Evolutionary conservation across 2,888 invertebrate genomes (phyloP).

Genomic region (Rhimphoctona megacephalus): DNA sequence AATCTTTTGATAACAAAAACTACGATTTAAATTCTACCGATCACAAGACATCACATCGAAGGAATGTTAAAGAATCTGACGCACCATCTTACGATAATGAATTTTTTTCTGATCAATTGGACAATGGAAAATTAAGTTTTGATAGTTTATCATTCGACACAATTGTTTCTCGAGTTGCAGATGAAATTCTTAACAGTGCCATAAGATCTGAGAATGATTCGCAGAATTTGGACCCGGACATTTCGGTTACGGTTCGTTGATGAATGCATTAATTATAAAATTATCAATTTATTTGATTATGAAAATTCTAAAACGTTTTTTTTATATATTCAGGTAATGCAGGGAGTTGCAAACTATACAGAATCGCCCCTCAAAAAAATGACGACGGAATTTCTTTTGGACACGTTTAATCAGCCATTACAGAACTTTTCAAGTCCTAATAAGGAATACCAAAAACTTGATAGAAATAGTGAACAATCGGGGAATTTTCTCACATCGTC

Average conservation of each 20-base stretch:
- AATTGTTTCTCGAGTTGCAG: slow-evolving; percentile 69
- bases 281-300: not conserved
- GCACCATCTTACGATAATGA: not conserved
- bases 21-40: not conserved
- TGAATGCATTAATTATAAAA: not conserved
- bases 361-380: slow-evolving; percentile 68
- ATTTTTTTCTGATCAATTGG: slow-evolving; percentile 20
- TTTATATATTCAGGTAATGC: slow-evolving; percentile 52
- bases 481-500: not conserved
- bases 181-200: slow-evolving; percentile 68
- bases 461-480: too few species aligned
- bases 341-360: slow-evolving; percentile 63
- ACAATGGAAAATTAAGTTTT: slow-evolving; percentile 55
- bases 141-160: slow-evolving; percentile 65
- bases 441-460: not conserved
- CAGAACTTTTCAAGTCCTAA: not conserved
- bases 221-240: slow-evolving; percentile 54
- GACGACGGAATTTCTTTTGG: slow-evolving; percentile 67
- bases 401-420: slow-evolving; percentile 46
- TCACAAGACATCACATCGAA: slow-evolving; percentile 16
- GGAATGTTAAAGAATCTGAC: slow-evolving; percentile 9
- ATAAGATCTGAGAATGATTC: slow-evolving; percentile 20
- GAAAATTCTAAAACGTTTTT: not conserved
- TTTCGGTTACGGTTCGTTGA: slow-evolving; percentile 65
- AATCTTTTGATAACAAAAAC: slow-evolving; percentile 20